phyloP scores from a whole-genome alignment of 2,113 vertebrate genomes.

The Noctilio leporinus region DNA sequence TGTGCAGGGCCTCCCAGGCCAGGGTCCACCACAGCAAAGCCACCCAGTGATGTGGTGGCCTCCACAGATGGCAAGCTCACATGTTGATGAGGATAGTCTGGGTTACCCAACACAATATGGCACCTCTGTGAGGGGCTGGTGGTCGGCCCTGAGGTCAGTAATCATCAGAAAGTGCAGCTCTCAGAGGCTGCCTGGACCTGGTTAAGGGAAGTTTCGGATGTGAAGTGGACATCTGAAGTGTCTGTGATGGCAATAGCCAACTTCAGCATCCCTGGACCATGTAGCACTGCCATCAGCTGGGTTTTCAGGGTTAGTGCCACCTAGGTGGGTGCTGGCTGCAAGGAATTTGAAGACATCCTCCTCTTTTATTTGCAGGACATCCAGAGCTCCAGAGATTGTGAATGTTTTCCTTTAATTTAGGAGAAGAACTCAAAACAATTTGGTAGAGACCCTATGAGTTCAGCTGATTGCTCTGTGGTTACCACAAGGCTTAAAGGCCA shows the following conservation, averaged over 20 bases:
- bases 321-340: neutral
- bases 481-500: neutral
- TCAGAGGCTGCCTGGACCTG: neutral
- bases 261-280: too few relatives aligned
- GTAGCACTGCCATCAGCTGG: accelerated
- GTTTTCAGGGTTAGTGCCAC: neutral
- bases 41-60: too few relatives aligned
- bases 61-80: accelerated
- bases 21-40: accelerated
- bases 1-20: too few relatives aligned
- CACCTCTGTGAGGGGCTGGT: neutral
- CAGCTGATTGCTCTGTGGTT: neutral
- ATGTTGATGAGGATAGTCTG: neutral
- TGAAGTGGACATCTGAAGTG: accelerated
- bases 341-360: neutral
- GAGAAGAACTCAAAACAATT: neutral
- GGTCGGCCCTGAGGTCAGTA: neutral
- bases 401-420: neutral
- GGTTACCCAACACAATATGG: accelerated
- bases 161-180: neutral
- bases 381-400: too few relatives aligned
- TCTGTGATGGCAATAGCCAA: neutral
- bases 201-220: too few relatives aligned
- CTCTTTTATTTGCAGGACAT: neutral
- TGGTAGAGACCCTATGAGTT: neutral